A percentile compares a stretch with the other conserved stretches of the same genome.
Conservation (phyloP, 2,888 invertebrate species). For the Parnassius smintheus region DNA sequence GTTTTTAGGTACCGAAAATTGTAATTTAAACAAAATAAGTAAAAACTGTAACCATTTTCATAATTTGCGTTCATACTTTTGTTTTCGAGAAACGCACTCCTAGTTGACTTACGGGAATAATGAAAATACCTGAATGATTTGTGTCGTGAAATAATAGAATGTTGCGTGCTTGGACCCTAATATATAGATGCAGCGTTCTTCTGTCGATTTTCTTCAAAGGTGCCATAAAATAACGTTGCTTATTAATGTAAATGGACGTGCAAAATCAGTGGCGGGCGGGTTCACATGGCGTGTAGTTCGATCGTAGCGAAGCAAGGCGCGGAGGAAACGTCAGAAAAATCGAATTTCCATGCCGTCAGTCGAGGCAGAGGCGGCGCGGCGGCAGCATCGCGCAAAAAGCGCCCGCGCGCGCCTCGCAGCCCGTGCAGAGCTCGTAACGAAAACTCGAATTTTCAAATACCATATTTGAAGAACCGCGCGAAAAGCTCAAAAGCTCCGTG, state of each 20-base stretch:
- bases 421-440: constrained; percentile 34
- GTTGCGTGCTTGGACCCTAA: constrained; percentile 57
- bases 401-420: constrained; percentile 63
- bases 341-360: constrained; percentile 80
- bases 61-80: neutral
- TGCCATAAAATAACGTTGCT: constrained; percentile 61
- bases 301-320: constrained; percentile 75
- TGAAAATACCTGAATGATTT: constrained; percentile 6
- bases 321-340: constrained; percentile 81
- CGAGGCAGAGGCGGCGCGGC: constrained; percentile 76
- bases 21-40: too few species aligned
- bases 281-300: constrained; percentile 76
- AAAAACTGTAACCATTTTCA: too few species aligned
- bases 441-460: constrained; percentile 36
- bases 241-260: constrained; percentile 66
- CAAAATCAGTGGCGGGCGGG: constrained; percentile 70
- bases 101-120: constrained; percentile 1
- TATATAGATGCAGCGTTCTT: constrained; percentile 45
- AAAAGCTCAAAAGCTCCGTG: constrained; percentile 31
- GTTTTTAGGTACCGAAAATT: too few species aligned
- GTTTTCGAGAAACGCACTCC: neutral
- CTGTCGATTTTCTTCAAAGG: constrained; percentile 53
- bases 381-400: constrained; percentile 67
- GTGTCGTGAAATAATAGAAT: constrained; percentile 48
- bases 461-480: constrained; percentile 34